phyloP scores from a whole-genome alignment of 2,888 invertebrate species.

The Odontocerum albicorne region DNA sequence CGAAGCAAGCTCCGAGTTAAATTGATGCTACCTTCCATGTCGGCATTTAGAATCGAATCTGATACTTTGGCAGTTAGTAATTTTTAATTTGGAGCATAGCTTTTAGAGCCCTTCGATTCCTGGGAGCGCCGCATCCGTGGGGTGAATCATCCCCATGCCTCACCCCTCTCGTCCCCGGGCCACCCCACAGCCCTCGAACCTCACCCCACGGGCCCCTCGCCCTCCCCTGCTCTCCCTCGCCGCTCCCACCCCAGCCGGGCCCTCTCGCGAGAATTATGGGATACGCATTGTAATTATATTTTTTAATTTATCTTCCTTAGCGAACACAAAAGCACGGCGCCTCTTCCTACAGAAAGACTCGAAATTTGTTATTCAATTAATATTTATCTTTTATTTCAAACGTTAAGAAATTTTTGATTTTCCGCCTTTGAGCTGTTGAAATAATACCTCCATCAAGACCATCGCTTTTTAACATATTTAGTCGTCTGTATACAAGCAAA shows the following conservation, averaged over 20 bases:
- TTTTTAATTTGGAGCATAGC: slow-evolving; percentile 31
- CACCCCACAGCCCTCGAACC: slow-evolving; percentile 12
- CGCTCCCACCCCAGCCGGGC: slow-evolving; percentile 41
- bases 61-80: slow-evolving; percentile 23
- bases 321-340: slow-evolving; percentile 61
- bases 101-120: slow-evolving; percentile 33
- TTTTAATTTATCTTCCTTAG: slow-evolving; percentile 73
- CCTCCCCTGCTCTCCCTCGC: slow-evolving; percentile 42
- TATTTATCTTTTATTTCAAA: too few species aligned
- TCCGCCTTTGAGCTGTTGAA: too few species aligned
- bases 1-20: too few species aligned
- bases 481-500: too few species aligned
- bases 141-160: slow-evolving; percentile 41
- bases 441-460: too few species aligned
- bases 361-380: slow-evolving; percentile 18
- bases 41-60: slow-evolving; percentile 1
- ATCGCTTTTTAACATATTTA: too few species aligned
- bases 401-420: too few species aligned
- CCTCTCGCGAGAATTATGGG: slow-evolving; percentile 58
- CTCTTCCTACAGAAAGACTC: slow-evolving; percentile 45
- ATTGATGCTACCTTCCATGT: too few species aligned
- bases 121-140: slow-evolving; percentile 33
- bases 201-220: slow-evolving; percentile 34
- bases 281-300: slow-evolving; percentile 70
- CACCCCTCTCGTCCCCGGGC: slow-evolving; percentile 6